These are phyloP conservation scores for Tyrophagus putrescentiae DNA, from an alignment of 1,140 invertebrate genomes.

Conservation along the genomic window DNA sequence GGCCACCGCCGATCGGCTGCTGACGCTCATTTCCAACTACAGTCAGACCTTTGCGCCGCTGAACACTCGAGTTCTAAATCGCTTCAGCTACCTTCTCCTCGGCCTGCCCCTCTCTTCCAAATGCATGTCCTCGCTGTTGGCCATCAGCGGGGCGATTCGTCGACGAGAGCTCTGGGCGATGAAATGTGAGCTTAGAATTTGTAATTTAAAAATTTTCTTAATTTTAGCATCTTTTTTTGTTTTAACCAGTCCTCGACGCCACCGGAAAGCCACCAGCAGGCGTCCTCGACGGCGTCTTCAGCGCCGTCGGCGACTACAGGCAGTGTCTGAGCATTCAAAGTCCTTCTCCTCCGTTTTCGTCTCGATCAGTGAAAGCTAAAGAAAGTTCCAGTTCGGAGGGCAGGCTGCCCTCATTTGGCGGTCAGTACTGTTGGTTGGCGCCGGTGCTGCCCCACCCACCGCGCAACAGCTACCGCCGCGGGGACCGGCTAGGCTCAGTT, in stretches of 20 bases:
- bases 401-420: not conserved
- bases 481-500: not conserved
- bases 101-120: not conserved
- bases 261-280: conserved; percentile 24
- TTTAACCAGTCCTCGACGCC: conserved; percentile 24
- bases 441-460: conserved; percentile 12
- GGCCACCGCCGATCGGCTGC: not conserved
- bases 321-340: conserved; percentile 23
- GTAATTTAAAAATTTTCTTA: not conserved
- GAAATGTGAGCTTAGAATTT: conserved; percentile 12
- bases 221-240: conserved; percentile 2
- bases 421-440: conserved; percentile 14
- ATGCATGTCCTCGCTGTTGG: conserved; percentile 5
- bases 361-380: not conserved
- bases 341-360: too few species aligned
- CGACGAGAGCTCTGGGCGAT: conserved; percentile 13
- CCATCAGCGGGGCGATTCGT: conserved; percentile 1
- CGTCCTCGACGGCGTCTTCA: conserved; percentile 22
- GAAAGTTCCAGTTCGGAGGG: too few species aligned
- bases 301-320: conserved; percentile 24
- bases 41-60: not conserved
- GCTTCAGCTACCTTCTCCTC: not conserved
- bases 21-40: not conserved
- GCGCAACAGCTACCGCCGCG: not conserved
- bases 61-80: not conserved